A percentile compares a stretch with the other conserved stretches of the same genome.
Evolutionary conservation across 2,113 vertebrate genomes (phyloP).

Genomic region (Bombycilla garrulus): DNA sequence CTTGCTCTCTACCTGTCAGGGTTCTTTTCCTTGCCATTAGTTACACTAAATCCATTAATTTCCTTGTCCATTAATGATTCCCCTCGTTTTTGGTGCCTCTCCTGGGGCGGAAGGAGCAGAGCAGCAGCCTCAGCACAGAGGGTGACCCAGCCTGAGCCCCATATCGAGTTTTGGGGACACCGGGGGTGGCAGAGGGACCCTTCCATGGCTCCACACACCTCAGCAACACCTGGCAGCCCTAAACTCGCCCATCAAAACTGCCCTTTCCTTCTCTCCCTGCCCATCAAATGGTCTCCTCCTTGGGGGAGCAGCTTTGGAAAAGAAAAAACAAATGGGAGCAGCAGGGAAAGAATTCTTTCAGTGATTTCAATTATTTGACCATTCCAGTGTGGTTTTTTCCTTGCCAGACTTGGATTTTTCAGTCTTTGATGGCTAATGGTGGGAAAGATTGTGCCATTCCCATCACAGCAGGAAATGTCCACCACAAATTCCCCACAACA

Average conservation of each 20-base stretch:
- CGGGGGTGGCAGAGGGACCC: no score
- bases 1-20: not conserved
- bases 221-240: not conserved
- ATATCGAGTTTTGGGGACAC: accelerated
- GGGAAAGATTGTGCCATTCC: not conserved
- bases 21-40: not conserved
- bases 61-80: not conserved
- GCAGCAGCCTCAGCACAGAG: not conserved
- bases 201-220: not conserved
- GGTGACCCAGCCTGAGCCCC: accelerated
- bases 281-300: accelerated
- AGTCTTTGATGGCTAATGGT: not conserved
- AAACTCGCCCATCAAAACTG: not conserved
- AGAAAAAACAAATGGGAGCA: not conserved
- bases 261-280: not conserved
- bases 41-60: not conserved
- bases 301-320: not conserved
- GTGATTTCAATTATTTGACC: not conserved
- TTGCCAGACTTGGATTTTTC: not conserved
- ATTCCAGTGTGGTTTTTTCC: not conserved
- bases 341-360: not conserved
- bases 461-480: not conserved
- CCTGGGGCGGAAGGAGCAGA: not conserved
- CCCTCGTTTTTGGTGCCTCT: not conserved
- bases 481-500: not conserved